Percentiles rank a stretch among this genome's conserved stretches.
Evolutionary conservation across 1,140 invertebrate species (phyloP).

Genomic region (Nephotettix cincticeps): DNA sequence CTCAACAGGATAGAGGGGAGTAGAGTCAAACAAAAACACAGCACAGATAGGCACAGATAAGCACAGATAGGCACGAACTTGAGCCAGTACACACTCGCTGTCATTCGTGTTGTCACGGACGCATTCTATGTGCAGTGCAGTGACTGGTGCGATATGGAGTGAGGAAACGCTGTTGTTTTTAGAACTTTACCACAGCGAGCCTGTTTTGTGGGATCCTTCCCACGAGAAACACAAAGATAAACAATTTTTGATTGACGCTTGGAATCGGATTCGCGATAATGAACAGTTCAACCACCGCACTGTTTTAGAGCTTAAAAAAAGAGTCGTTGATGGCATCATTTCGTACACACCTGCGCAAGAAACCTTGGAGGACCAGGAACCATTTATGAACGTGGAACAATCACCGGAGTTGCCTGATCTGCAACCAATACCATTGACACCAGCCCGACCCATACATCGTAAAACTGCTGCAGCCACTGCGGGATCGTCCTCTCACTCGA

Average conservation of each 20-base stretch:
- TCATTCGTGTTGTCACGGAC: no score
- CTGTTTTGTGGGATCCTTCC: neutral
- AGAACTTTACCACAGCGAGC: neutral
- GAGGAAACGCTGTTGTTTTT: neutral
- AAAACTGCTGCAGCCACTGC: neutral
- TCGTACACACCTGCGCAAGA: constrained; percentile 33
- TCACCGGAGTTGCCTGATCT: neutral
- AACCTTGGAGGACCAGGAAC: neutral
- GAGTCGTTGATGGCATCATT: constrained; percentile 41
- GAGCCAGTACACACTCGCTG: no score
- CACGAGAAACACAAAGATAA: neutral
- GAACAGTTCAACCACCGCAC: constrained; percentile 27
- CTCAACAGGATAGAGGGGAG: no score
- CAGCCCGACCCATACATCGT: neutral
- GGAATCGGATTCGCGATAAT: constrained; percentile 24
- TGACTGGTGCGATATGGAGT: no score
- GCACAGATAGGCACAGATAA: no score
- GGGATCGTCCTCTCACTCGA: neutral
- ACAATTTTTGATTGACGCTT: neutral
- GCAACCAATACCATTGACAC: neutral
- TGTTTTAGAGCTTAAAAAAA: constrained; percentile 44
- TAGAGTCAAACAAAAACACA: no score
- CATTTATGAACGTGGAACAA: neutral
- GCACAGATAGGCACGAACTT: no score
- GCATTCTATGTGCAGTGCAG: no score